Base-by-base conservation (phyloP, 2,797 vertebrate species). In the Muscicapa comitata region DNA sequence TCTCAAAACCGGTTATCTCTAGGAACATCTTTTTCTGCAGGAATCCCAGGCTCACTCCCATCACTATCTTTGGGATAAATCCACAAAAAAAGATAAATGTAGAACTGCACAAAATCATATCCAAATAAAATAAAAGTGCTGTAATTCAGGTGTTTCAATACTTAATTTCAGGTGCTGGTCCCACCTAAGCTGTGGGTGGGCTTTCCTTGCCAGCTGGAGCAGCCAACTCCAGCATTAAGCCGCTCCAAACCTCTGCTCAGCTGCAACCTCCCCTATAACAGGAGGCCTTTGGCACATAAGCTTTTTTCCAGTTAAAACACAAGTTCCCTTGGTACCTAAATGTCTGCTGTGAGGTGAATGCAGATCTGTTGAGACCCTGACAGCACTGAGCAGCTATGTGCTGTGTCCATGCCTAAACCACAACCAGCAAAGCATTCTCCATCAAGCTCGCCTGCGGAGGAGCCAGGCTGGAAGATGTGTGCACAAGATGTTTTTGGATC, bases 401-500 rank as follows among this genome's bases (percentile, higher is more conserved):
- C 81, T 59, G 29, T 4, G 1, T 91, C 84, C 75, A 7, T 92
- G 95, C 89, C 78, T 70, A 94, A 96, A 96, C 96, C 93, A 91
- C 94, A 96, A 92, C 33, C 70, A 90, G 80, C 71, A 87, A 58
- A 83, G 80, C 3, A 0, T 50, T 78, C 90, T 43, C 76, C 76
- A 47, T 66, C 68, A 17, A 45, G 73, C 80, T 86, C 0, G 38
- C 86, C 88, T 63, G 80, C 0, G 0, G 80, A 91, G 2, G 67
- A 91, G 89, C 59, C 48, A 38, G 94, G 74, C 71, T 90, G 83
- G 28, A 40, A 92, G 92, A 88, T 84, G 59, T 79, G 86, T 33
- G 47, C 19, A 3, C 88, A 90, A 92, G 86, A 96, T 88, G 95
- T 58, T 86, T 94, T 81, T 86, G 94, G 88, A 95, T 73, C 73